Evolutionary conservation across 2,888 invertebrate genomes (phyloP).

Genomic region (Coenonympha arcania): DNA sequence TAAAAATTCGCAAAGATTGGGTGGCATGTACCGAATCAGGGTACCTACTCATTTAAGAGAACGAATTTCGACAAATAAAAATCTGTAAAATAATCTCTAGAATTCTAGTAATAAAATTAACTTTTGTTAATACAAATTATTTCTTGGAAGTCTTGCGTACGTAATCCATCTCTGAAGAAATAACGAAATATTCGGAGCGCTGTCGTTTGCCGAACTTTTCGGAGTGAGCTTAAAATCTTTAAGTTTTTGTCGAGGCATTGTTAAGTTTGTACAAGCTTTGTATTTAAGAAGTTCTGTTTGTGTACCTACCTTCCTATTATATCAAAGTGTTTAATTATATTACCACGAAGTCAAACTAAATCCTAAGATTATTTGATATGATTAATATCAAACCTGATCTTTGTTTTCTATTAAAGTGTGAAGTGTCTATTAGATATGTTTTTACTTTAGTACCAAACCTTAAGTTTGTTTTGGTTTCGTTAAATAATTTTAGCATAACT

Average conservation of each 20-base stretch:
- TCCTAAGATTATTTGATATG: background rate
- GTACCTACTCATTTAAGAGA: too few relatives aligned
- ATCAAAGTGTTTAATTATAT: background rate
- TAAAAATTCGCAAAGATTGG: too few relatives aligned
- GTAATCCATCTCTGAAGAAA: constrained; percentile 54
- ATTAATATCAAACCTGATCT: too few relatives aligned
- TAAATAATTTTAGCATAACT: background rate
- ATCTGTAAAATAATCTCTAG: too few relatives aligned
- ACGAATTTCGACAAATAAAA: too few relatives aligned
- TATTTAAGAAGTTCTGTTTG: constrained; percentile 6
- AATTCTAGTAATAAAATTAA: too few relatives aligned
- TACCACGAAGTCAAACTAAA: background rate
- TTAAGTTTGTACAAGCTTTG: constrained; percentile 4
- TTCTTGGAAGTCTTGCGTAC: constrained; percentile 29
- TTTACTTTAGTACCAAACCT: too few relatives aligned
- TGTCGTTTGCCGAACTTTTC: constrained; percentile 63
- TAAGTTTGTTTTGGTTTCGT: background rate
- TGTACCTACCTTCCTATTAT: background rate
- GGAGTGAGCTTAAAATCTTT: constrained; percentile 60
- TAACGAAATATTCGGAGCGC: constrained; percentile 61
- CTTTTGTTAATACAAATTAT: background rate
- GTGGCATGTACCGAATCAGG: too few relatives aligned
- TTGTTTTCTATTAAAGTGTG: too few relatives aligned
- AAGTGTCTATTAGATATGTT: too few relatives aligned
- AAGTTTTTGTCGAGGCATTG: constrained; percentile 13